These are phyloP conservation scores for Chromobotia macracanthus DNA, from an alignment of 2,797 vertebrate genomes.

Conservation along the genomic window DNA sequence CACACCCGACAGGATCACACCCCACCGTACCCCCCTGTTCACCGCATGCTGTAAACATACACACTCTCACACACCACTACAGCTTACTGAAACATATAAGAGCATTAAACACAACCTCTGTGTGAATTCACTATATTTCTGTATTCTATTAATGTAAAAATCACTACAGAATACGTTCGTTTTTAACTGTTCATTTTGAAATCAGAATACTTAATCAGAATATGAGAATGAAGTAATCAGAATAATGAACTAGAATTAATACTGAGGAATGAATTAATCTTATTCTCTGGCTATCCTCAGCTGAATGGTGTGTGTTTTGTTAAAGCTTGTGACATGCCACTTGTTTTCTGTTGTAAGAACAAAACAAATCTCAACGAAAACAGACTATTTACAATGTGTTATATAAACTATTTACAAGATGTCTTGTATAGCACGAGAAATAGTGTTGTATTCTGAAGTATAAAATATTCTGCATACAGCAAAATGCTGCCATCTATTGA, in stretches of 20 bases:
- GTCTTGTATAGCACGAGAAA: too few relatives aligned
- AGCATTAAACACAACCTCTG: background rate
- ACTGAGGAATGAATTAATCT: background rate
- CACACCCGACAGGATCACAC: conserved; percentile 27
- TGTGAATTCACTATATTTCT: background rate
- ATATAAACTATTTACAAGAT: too few relatives aligned
- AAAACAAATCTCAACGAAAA: background rate
- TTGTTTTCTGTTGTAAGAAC: too few relatives aligned
- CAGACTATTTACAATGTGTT: background rate
- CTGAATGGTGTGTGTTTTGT: background rate
- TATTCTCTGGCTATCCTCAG: background rate
- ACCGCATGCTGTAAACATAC: conserved; percentile 43
- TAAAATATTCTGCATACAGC: too few relatives aligned
- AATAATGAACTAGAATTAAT: too few relatives aligned
- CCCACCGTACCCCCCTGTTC: conserved; percentile 19
- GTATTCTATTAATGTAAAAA: background rate
- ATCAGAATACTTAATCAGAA: too few relatives aligned
- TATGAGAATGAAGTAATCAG: too few relatives aligned
- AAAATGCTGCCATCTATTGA: background rate
- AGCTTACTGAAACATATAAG: background rate
- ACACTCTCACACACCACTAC: background rate
- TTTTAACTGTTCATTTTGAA: background rate
- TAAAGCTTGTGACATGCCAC: background rate
- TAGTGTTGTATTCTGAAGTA: background rate
- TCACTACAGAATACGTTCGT: background rate